Base-by-base conservation (phyloP, 2,888 invertebrate species). In the Drosophila demipolita region DNA sequence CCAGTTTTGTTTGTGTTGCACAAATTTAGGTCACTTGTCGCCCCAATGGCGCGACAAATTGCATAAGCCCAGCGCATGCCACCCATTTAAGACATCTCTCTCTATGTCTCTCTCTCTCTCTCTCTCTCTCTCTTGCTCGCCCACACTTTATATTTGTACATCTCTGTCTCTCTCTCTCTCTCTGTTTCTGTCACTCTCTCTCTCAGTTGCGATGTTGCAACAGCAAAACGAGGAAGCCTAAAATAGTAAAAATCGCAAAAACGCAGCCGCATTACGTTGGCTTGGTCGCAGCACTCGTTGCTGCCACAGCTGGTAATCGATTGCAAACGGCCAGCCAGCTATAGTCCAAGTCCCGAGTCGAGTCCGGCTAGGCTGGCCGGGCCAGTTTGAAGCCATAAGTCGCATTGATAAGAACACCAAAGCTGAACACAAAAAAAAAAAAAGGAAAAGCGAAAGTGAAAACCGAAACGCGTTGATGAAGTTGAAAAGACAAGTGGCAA, bases 141-240 rank as follows among this genome's bases (percentile, higher is more conserved):
- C 23, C 55, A 50, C 42, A 40, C 35, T n/a, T 11, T 55, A 23
- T 23, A 8, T 15, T 1, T 45, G 15, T 23, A 3, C 15, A 23
- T 6, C 38, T 64, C 48, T n/a, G 23, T 23, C 62, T 17, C 9
- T 50, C 36, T 26, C 32, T n/a, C 32, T 35, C 32, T 65, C 23
- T 53, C 45, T 6, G 29, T 52, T 38, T 29, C 8, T 45, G 20
- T 45, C 45, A 23, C 45, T n/a, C 12, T 50, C 29, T 23, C 32
- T 65, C 32, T 53, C 45, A 3, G 35, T 45, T 48, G 48, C 26
- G 60, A 53, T 59, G 71, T 77, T 78, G 87, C 87, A 82, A 82
- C 85, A 82, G 82, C 73, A 85, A 76, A 85, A 86, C 77, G 87
- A 88, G 90, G 87, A 87, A 87, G 90, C 87, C 87, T 75, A 87